These are phyloP conservation scores for Pseudanteris insignis DNA, from an alignment of 2,888 invertebrate genomes.

Conservation along the genomic window DNA sequence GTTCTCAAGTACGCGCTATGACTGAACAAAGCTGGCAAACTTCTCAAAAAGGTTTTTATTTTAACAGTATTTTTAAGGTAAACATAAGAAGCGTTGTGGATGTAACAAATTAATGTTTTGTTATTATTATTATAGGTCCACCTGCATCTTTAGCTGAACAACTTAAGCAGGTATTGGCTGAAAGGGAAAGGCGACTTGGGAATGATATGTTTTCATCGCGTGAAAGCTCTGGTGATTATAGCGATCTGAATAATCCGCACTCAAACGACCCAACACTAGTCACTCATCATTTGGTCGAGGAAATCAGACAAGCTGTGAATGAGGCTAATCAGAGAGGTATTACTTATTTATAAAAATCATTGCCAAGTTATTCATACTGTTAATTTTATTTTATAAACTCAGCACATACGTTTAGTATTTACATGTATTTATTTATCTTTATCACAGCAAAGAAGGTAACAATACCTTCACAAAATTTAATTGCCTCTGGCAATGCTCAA, in stretches of 20 bases:
- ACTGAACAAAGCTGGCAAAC: slow-evolving; percentile 64
- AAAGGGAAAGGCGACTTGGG: slow-evolving; percentile 80
- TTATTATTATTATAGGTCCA: slow-evolving; percentile 69
- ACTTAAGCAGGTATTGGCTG: slow-evolving; percentile 85
- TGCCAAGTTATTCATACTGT: too few relatives aligned
- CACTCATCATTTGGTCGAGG: slow-evolving; percentile 84
- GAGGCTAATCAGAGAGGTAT: slow-evolving; percentile 90
- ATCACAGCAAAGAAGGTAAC: slow-evolving; percentile 73
- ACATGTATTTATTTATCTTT: too few relatives aligned
- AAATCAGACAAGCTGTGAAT: slow-evolving; percentile 87
- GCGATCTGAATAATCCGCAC: slow-evolving; percentile 71
- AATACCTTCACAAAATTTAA: slow-evolving; percentile 72
- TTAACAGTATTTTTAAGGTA: too few relatives aligned
- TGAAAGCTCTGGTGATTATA: slow-evolving; percentile 73
- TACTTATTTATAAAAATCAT: too few relatives aligned
- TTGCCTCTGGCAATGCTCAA: slow-evolving; percentile 59
- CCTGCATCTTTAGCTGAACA: slow-evolving; percentile 86
- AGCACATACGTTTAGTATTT: too few relatives aligned
- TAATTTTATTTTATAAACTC: too few relatives aligned
- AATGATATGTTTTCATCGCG: slow-evolving; percentile 67
- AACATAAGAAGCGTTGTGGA: too few relatives aligned
- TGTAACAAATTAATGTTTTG: background rate
- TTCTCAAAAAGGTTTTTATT: slow-evolving; percentile 60
- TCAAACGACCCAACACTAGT: slow-evolving; percentile 76
- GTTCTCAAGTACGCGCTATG: slow-evolving; percentile 63